Base-by-base conservation (phyloP, 2,888 invertebrate species). In the Trichopria drosophilae region DNA sequence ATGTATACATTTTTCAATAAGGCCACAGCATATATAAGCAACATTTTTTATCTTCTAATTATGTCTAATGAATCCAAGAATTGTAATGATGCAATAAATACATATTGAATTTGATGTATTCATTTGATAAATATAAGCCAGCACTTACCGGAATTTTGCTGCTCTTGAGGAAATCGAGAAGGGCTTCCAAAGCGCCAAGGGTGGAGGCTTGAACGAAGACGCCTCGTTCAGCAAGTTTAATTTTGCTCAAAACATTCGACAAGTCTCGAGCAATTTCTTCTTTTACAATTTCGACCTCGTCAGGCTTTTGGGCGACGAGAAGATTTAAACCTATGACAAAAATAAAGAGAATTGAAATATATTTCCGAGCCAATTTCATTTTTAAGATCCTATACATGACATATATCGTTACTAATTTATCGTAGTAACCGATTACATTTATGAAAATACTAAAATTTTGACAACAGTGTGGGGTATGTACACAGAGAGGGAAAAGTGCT, bases 181-280 rank as follows among this genome's bases (percentile, higher is more conserved):
- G 78, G 0, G 99, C 99, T 76, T 99, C 99, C 7, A 99, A 80
- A 0, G 99, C 99, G 6, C 99, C 99, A 5, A 99, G 82, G n/a
- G 99, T 99, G 1, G 97, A 98, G 0, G 99, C 98, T 72, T 99
- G 98, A n/a, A 99, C 99, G 77, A 93, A 97, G 32, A 99, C 99
- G 34, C 99, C 99, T 55, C 92, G 83, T 61, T 91, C 92, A 26
- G 88, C 84, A 59, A 95, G 78, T 74, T 93, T 95, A 69, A 99
- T 97, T 22, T 90, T 88, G 43, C 90, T 92, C 40, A 99, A 81
- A 2, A 95, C 97, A 18, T 88, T 87, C 69, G 88, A 87, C 64
- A 99, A 77, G 71, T 95, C 94, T 43, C 83, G 83, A 0, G 92
- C 86, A 2, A 96, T 91, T 73, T 95, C 93, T 66, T 93, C 93